Percentiles rank a stretch among this genome's conserved stretches.
Evolutionary conservation across 2,888 invertebrate species (phyloP).

Genomic region (Synergus laeviventris): DNA sequence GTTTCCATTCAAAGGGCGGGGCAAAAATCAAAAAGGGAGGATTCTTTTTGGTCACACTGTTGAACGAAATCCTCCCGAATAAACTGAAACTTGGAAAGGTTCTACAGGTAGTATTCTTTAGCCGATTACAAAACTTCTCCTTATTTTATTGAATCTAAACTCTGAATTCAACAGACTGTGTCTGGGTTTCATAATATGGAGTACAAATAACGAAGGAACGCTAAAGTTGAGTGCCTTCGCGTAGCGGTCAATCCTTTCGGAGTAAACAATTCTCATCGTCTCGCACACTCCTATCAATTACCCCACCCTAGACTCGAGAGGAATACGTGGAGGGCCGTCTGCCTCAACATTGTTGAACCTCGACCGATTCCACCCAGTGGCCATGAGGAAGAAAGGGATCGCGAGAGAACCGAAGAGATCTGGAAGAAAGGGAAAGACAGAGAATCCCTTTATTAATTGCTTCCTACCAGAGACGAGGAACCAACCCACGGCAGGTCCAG

Average conservation of each 20-base stretch:
- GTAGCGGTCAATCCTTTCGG: slow-evolving; percentile 66
- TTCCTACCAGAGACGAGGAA: slow-evolving; percentile 53
- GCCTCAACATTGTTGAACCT: slow-evolving; percentile 47
- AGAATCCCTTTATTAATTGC: slow-evolving; percentile 66
- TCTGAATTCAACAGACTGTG: neutral
- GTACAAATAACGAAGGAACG: slow-evolving; percentile 52
- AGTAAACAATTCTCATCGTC: slow-evolving; percentile 64
- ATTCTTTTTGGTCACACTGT: neutral
- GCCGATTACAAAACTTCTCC: no score
- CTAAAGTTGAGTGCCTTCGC: slow-evolving; percentile 59
- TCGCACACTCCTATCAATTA: slow-evolving; percentile 65
- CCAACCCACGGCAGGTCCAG: slow-evolving; percentile 48
- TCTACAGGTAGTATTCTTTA: neutral
- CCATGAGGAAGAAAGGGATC: slow-evolving; percentile 37
- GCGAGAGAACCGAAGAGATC: slow-evolving; percentile 43
- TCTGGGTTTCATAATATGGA: neutral
- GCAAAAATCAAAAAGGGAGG: neutral
- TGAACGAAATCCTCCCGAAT: neutral
- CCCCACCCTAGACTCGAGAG: slow-evolving; percentile 55
- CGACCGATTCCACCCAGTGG: slow-evolving; percentile 47
- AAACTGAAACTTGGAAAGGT: neutral
- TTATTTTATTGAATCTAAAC: neutral
- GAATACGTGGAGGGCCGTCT: slow-evolving; percentile 45
- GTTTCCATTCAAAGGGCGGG: neutral
- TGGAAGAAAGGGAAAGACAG: slow-evolving; percentile 39